Evolutionary conservation across 2,113 vertebrate genomes (phyloP).

Genomic region (Plecotus auritus): DNA sequence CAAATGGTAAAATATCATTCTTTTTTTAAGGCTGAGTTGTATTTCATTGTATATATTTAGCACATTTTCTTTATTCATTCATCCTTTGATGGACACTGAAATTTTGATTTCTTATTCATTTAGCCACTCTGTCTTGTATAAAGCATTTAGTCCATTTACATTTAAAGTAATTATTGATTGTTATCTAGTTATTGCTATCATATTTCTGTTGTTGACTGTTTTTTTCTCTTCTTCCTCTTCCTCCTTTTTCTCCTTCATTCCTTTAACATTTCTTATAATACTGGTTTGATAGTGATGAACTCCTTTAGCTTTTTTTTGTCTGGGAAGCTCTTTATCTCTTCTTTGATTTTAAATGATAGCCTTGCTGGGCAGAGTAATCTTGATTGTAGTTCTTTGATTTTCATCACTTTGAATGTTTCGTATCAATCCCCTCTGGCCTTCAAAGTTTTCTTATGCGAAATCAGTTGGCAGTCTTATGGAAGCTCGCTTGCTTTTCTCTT

Average conservation of each 20-base stretch:
- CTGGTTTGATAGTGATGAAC: background rate
- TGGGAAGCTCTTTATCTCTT: background rate
- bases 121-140: background rate
- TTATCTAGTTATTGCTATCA: background rate
- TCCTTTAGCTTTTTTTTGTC: background rate
- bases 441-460: background rate
- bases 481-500: background rate
- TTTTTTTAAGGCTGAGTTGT: background rate
- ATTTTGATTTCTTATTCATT: background rate
- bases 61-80: background rate
- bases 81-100: background rate
- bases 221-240: too few species aligned
- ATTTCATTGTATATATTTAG: background rate
- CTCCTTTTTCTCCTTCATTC: background rate
- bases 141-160: background rate
- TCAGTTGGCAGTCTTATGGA: background rate
- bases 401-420: background rate
- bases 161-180: background rate
- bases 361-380: background rate
- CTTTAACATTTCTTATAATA: background rate
- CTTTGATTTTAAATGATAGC: background rate
- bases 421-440: background rate
- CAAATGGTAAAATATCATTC: background rate
- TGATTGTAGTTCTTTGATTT: background rate
- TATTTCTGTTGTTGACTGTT: background rate